phyloP scores from a whole-genome alignment of 92 coral and sea anemone genomes.

The Meandrina meandrites region DNA sequence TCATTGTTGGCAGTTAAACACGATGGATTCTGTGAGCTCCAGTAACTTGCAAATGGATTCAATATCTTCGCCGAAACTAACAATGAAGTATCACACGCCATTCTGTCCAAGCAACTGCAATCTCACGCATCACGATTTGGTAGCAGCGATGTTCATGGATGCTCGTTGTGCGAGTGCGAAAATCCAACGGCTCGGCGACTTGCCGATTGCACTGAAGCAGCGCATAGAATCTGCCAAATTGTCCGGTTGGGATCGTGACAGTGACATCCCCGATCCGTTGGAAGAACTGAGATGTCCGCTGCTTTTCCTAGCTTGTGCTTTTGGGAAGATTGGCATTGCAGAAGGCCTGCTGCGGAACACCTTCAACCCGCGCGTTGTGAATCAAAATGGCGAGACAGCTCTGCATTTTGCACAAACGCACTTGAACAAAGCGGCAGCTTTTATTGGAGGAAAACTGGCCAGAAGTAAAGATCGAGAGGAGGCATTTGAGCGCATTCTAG shows the following conservation, averaged over 20 bases:
- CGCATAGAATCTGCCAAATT: neutral
- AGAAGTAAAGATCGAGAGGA: neutral
- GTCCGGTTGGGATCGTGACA: conserved; percentile 29
- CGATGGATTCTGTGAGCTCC: neutral
- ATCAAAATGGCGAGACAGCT: conserved; percentile 31
- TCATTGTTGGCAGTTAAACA: neutral
- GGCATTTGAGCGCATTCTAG: neutral
- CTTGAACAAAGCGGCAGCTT: neutral
- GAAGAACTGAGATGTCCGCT: conserved; percentile 17
- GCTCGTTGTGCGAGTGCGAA: neutral
- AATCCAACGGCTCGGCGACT: neutral
- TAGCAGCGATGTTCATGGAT: neutral
- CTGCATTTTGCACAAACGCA: conserved; percentile 18
- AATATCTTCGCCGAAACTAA: neutral
- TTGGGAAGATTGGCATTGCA: conserved; percentile 8
- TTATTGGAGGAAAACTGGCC: neutral
- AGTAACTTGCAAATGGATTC: neutral
- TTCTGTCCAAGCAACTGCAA: neutral
- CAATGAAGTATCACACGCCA: neutral
- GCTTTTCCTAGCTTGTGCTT: conserved; percentile 25
- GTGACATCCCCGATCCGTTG: conserved; percentile 24
- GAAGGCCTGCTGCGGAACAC: conserved; percentile 6
- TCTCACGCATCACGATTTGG: neutral
- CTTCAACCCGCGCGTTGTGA: conserved; percentile 15
- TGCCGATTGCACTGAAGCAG: neutral